Conservation (phyloP, 2,797 vertebrate genomes). For the Orientallactaga sibirica region DNA sequence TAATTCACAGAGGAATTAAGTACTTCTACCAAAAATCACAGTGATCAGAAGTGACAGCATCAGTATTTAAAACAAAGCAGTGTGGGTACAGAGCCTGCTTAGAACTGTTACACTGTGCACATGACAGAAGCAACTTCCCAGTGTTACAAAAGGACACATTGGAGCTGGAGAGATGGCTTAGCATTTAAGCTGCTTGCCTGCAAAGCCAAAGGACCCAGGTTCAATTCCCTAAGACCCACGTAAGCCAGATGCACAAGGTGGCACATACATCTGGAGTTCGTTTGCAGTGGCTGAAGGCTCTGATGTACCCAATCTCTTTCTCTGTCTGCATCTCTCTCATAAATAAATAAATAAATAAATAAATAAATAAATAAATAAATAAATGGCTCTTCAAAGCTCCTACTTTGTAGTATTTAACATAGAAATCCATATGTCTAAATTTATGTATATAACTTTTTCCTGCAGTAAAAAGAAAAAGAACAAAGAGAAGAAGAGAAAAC, state of each 20-base stretch:
- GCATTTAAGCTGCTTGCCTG: too few relatives aligned
- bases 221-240: too few relatives aligned
- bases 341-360: too few relatives aligned
- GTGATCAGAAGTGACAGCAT: not conserved
- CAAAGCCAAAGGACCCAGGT: too few relatives aligned
- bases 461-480: conserved; percentile 93
- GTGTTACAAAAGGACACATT: not conserved
- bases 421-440: not conserved
- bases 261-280: too few relatives aligned
- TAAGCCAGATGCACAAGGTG: too few relatives aligned
- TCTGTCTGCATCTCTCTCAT: too few relatives aligned
- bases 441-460: not conserved
- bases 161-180: too few relatives aligned
- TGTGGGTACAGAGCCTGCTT: not conserved
- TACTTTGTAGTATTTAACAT: not conserved
- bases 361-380: too few relatives aligned
- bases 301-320: too few relatives aligned
- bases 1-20: not conserved
- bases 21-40: conserved; percentile 4
- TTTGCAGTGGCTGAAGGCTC: too few relatives aligned
- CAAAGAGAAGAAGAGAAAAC: conserved; percentile 94
- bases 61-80: not conserved
- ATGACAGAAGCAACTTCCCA: conserved; percentile 9
- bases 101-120: not conserved
- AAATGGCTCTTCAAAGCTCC: not conserved